A percentile compares a stretch with the other conserved stretches of the same genome.
Evolutionary conservation across 2,888 invertebrate genomes (phyloP).

Genomic region (Tromatobia lineatoria): DNA sequence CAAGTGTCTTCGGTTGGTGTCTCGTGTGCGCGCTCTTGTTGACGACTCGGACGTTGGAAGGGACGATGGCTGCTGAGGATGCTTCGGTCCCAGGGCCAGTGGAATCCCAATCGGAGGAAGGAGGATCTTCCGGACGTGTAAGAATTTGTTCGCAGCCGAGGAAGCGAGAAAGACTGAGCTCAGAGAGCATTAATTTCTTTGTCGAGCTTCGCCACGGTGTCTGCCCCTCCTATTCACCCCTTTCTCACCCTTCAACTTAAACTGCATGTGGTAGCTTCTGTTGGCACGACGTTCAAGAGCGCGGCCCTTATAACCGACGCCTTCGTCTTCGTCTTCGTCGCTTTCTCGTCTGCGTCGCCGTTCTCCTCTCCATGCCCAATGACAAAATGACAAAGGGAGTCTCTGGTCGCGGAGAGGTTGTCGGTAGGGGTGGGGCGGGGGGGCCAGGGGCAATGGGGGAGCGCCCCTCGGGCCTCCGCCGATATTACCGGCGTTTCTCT

Average conservation of each 20-base stretch:
- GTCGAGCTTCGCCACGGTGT: constrained; percentile 24
- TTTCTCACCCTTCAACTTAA: constrained; percentile 39
- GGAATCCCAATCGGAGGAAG: constrained; percentile 38
- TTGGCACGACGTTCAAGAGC: constrained; percentile 32
- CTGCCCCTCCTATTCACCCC: constrained; percentile 2
- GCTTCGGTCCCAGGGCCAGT: not conserved
- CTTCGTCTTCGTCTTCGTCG: constrained; percentile 54
- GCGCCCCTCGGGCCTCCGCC: constrained; percentile 80
- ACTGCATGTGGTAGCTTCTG: constrained; percentile 40
- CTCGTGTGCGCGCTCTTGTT: constrained; percentile 34
- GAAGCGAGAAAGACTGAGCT: constrained; percentile 30
- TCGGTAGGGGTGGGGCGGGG: not conserved
- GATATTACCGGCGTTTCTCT: constrained; percentile 84
- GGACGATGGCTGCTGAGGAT: not conserved
- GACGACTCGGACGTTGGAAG: constrained; percentile 1
- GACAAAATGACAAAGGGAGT: constrained; percentile 84
- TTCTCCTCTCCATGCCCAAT: constrained; percentile 74
- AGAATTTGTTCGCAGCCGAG: constrained; percentile 36
- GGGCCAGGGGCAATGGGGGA: constrained; percentile 62
- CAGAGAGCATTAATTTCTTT: constrained; percentile 49
- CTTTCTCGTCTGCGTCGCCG: constrained; percentile 31
- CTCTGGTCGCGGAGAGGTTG: constrained; percentile 12
- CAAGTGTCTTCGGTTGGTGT: not conserved
- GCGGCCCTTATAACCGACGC: constrained; percentile 32
- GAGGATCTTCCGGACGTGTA: constrained; percentile 42